Base-by-base conservation (phyloP, 2,797 vertebrate species). In the Hydrolagus colliei region DNA sequence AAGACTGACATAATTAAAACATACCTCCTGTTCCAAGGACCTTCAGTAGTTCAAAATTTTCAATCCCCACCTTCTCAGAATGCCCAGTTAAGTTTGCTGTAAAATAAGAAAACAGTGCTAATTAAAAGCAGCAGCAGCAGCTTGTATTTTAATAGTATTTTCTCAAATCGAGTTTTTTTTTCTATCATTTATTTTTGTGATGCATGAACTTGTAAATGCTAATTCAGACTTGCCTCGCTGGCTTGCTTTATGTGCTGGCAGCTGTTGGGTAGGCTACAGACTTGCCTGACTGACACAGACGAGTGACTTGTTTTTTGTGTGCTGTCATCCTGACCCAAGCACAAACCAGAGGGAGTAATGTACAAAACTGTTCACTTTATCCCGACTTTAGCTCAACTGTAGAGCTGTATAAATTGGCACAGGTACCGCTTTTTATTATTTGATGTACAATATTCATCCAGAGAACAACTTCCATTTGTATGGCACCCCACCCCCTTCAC, bases 21-120 rank as follows among this genome's bases (percentile, higher is more conserved):
- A 96, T 93, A 99, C 98, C 98, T 94, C 98, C 98, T 86, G 98
- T 99, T 91, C 98, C 98, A 87, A 99, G 93, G 86, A 99, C 98
- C 90, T 98, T 99, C 86, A 99, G 91, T 0, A 99, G 95, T 91
- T 99, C 98, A 88, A 99, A 99, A 92, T 99, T 99, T 93, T 99
- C 97, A 88, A 99, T 98, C 88, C 98, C 98, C 89, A 99, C 98
- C 87, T 97, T 95, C 93, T 99, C 98, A 72, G 96, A 93, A 73
- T 99, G 96, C 89, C 98, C 98, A 9, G 98, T 99, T 91, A 99
- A 92, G 91, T 99, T 99, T 87, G 98, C 98, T 99, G 91, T 73
- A 88, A 89, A 89, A 85, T 32, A 72, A 79, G 10, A 52, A 2
- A 84, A 71, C 32, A 1, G 65, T 67, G 11, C 71, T 52, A 84